Conservation (phyloP, 92 coral and sea anemone genomes). For the Ricordea florida region DNA sequence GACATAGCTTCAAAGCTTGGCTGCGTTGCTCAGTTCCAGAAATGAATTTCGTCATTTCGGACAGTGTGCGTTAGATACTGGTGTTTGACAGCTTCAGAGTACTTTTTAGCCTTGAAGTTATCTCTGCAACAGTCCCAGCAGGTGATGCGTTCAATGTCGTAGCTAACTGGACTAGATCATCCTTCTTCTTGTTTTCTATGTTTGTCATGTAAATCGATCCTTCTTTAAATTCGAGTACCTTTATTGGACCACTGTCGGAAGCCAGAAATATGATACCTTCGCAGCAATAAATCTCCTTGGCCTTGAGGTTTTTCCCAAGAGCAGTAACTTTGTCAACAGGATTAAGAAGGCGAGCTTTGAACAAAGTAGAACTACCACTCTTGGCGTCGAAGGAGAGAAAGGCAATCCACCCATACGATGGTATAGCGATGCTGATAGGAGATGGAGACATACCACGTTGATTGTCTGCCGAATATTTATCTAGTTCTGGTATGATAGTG, state of each 20-base stretch:
- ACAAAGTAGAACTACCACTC: slow-evolving; percentile 32
- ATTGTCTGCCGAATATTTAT: slow-evolving; percentile 62
- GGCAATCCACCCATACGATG: slow-evolving; percentile 60
- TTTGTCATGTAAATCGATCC: slow-evolving; percentile 24
- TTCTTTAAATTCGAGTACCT: slow-evolving; percentile 27
- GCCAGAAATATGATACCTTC: slow-evolving; percentile 44
- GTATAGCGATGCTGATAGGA: slow-evolving; percentile 58
- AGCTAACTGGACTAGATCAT: slow-evolving; percentile 20
- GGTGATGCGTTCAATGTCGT: background rate
- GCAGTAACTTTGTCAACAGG: slow-evolving; percentile 54
- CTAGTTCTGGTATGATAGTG: slow-evolving; percentile 72
- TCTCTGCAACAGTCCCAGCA: slow-evolving; percentile 33
- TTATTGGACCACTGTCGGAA: slow-evolving; percentile 58
- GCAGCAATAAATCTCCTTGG: slow-evolving; percentile 36
- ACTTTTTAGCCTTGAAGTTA: slow-evolving; percentile 13
- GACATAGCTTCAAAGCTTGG: slow-evolving; percentile 56
- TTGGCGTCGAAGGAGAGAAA: slow-evolving; percentile 55
- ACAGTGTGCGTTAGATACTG: slow-evolving; percentile 8
- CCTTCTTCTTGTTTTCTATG: slow-evolving; percentile 11
- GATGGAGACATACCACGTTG: slow-evolving; percentile 66
- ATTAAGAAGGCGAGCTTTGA: slow-evolving; percentile 59
- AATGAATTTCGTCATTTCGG: slow-evolving; percentile 22
- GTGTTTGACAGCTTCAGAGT: background rate
- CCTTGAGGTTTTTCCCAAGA: slow-evolving; percentile 42
- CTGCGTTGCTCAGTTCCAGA: slow-evolving; percentile 37